Evolutionary conservation across 2,888 invertebrate genomes (phyloP), one percentile per base, ranked within the genome.

Genomic region (Eupithecia abbreviata): DNA sequence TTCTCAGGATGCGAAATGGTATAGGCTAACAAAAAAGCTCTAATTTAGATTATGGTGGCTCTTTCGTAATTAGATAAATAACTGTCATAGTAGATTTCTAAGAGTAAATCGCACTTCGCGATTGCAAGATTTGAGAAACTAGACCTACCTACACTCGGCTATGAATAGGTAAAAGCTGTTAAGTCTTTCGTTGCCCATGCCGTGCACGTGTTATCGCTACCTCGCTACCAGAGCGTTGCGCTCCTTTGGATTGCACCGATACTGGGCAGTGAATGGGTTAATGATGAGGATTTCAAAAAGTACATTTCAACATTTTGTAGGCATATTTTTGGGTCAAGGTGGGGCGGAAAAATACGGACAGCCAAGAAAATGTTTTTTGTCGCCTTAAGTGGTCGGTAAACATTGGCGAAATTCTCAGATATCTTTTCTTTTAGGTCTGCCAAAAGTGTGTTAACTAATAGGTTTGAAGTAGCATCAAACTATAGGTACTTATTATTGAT

Each of bases 371-470:
- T 51, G 68, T 71, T 75, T 79, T 81, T 79, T 81, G 72, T 72
- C 73, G 73, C 70, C 66, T 18, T 77, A 77, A 82, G 79, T 80
- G 79, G 77, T 77, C 72, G 71, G 81, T 79, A 79, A 81, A 82
- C 74, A 81, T 80, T 78, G 75, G 68, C 75, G 62, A 73, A 79
- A 58, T 79, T 76, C 78, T 81, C 79, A 77, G 78, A 79, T 81
- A 79, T 79, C 77, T 68, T 77, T 68, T 51, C 71, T 78, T 75
- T 76, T 75, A 77, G 74, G 80, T 77, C 82, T 79, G 51, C 51
- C 42, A 66, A 73, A 73, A 66, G 41, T 65, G 10, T 41, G 18
- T 58, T 18, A 10, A 4, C 62, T 62, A 30, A 30, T 18, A 12
- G 62, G 30, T 4, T 4, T 62, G 12, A 62, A 58, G 55, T 58